phyloP scores from a whole-genome alignment of 1,140 invertebrate genomes.

The Eulimnadia texana region DNA sequence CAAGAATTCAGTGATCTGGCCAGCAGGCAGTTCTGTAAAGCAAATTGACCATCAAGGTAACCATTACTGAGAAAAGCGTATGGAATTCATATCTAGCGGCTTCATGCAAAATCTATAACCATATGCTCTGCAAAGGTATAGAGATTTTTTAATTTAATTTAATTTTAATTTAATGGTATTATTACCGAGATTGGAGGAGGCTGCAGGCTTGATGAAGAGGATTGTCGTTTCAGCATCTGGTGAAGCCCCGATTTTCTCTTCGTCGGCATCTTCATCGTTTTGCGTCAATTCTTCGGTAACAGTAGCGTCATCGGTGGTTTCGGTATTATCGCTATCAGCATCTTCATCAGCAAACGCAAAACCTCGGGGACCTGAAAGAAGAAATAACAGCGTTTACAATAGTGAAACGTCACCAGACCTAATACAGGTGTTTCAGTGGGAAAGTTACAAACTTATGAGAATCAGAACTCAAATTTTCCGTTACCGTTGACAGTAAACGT shows the following conservation, averaged over 20 bases:
- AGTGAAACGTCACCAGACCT: neutral
- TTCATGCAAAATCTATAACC: too few relatives aligned
- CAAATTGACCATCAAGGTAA: neutral
- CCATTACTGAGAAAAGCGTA: too few relatives aligned
- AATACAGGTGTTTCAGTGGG: neutral
- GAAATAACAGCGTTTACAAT: neutral
- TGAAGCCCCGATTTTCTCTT: constrained; percentile 58
- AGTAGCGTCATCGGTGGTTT: constrained; percentile 32
- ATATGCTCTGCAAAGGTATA: too few relatives aligned
- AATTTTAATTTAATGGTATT: too few relatives aligned
- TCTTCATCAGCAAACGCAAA: constrained; percentile 54
- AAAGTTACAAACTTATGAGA: neutral
- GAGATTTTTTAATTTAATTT: too few relatives aligned
- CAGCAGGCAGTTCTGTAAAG: constrained; percentile 73
- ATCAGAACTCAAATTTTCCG: too few relatives aligned
- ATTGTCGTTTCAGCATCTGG: constrained; percentile 82
- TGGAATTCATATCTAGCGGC: too few relatives aligned
- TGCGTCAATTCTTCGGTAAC: constrained; percentile 37
- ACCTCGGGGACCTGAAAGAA: neutral
- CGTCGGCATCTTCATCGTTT: constrained; percentile 46
- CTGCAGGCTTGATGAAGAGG: constrained; percentile 74
- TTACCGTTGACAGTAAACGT: neutral
- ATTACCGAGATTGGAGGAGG: constrained; percentile 41
- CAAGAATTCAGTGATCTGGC: constrained; percentile 81
- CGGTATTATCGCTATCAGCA: constrained; percentile 39